Evolutionary conservation across 2,888 invertebrate species (phyloP).

Genomic region (Caenorhabditis plicata): DNA sequence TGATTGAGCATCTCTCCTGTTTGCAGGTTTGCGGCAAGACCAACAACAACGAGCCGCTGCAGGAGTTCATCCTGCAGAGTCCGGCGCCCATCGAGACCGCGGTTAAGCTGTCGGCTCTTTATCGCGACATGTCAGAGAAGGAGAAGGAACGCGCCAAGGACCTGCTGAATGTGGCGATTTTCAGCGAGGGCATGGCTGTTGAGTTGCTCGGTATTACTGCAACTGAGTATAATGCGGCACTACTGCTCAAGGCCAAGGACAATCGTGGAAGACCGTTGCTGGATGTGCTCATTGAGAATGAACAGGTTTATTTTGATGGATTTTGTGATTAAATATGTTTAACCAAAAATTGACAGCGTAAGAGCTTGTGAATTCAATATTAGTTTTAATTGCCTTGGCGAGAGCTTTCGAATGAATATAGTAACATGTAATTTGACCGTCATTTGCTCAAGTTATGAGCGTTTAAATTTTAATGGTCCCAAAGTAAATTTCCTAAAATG

Average conservation of each 20-base stretch:
- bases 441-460: no score
- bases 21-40: conserved; percentile 73
- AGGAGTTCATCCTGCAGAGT: conserved; percentile 95
- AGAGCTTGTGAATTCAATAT: no score
- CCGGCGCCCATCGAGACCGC: conserved; percentile 99
- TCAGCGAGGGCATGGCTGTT: conserved; percentile 96
- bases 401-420: no score
- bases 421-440: no score
- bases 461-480: no score
- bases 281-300: conserved; percentile 85
- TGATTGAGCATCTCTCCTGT: no score
- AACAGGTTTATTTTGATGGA: conserved; percentile 74
- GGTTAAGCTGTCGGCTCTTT: conserved; percentile 84
- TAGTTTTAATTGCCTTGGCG: no score
- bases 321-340: no score
- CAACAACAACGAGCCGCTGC: conserved; percentile 90
- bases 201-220: conserved; percentile 76
- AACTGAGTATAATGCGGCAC: conserved; percentile 79
- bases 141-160: conserved; percentile 86
- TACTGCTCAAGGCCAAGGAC: conserved; percentile 91
- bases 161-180: conserved; percentile 88
- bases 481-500: no score
- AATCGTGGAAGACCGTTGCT: conserved; percentile 82
- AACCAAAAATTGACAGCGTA: no score
- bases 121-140: conserved; percentile 73